These are phyloP conservation scores for Teleopsis dalmanni DNA, from an alignment of 1,140 invertebrate species.

Conservation along the genomic window DNA sequence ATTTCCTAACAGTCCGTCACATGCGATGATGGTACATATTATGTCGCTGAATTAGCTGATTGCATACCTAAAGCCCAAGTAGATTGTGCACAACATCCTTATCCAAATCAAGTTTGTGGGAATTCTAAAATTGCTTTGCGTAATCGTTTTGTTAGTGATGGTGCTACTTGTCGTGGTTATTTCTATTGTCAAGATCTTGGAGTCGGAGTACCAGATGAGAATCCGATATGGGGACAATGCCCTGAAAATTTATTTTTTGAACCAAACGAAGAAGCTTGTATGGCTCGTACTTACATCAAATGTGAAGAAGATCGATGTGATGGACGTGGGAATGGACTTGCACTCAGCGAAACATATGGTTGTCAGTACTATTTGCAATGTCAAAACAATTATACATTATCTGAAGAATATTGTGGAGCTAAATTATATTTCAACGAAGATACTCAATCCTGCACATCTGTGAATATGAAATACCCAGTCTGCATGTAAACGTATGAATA, in stretches of 20 bases:
- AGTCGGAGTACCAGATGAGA: constrained; percentile 22
- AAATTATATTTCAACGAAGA: background rate
- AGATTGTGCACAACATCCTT: constrained; percentile 20
- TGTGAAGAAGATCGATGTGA: constrained; percentile 32
- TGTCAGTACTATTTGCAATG: constrained; percentile 27
- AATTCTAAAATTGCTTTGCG: constrained; percentile 26
- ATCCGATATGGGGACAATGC: constrained; percentile 20
- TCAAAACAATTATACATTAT: constrained; percentile 14
- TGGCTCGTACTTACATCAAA: constrained; percentile 6
- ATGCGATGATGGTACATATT: constrained; percentile 22
- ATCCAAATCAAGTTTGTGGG: constrained; percentile 24
- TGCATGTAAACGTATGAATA: too few species aligned
- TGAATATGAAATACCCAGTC: background rate
- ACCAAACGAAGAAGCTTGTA: constrained; percentile 15
- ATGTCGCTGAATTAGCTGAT: constrained; percentile 6
- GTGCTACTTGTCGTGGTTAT: constrained; percentile 32
- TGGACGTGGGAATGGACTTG: constrained; percentile 18
- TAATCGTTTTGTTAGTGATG: constrained; percentile 25
- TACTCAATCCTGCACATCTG: background rate
- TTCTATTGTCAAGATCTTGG: constrained; percentile 27
- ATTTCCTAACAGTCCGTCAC: background rate
- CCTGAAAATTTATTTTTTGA: constrained; percentile 21
- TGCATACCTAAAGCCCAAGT: constrained; percentile 21
- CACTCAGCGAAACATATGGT: constrained; percentile 17
- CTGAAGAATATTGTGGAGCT: background rate